Evolutionary conservation across 2,888 invertebrate genomes (phyloP), one percentile per base, ranked within the genome.

Genomic region (Allophyes oxyacanthae): DNA sequence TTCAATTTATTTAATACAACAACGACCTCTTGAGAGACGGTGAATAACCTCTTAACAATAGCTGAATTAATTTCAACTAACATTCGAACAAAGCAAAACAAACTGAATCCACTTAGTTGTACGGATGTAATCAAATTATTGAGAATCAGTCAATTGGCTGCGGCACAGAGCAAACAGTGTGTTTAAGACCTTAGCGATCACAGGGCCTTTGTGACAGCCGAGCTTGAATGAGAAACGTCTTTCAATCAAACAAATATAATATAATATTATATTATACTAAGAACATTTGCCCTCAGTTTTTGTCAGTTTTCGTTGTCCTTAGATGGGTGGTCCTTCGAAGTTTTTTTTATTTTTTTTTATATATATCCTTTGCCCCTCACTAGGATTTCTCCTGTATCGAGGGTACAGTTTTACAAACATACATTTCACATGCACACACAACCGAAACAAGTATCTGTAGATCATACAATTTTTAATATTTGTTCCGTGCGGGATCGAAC

Each of bases 121-220:
- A 28, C 32, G 45, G 57, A 60, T 56, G 43, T 59, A 64, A 73
- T 71, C 68, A 73, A 73, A 73, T 71, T 49, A 70, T 61, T 59
- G 41, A 50, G 56, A 73, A 55, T 49, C 61, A 63, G 60, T 63
- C 65, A 71, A 72, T 69, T 64, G 65, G 43, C 46, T 46, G 43
- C 60, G 55, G 43, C 56, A 41, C 33, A 54, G 37, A 53, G 15
- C 51, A 77, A 77, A 74, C 57, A 77, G 36, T 34, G 50, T 49
- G 43, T 58, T 34, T 53, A 42, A 71, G 53, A 59, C 69, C 60
- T 61, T 53, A 51, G 44, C 64, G 65, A 67, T 71, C 67, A 56
- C 48, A 55, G 43, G 52, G 51, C 77, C 62, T 76, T 70, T 70
- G 64, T 69, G 64, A 62, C 57, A 52, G 45, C 49, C 43, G 49